These are phyloP conservation scores for Hydrotaea diabolus DNA, from an alignment of 2,888 invertebrate species.

Conservation along the genomic window DNA sequence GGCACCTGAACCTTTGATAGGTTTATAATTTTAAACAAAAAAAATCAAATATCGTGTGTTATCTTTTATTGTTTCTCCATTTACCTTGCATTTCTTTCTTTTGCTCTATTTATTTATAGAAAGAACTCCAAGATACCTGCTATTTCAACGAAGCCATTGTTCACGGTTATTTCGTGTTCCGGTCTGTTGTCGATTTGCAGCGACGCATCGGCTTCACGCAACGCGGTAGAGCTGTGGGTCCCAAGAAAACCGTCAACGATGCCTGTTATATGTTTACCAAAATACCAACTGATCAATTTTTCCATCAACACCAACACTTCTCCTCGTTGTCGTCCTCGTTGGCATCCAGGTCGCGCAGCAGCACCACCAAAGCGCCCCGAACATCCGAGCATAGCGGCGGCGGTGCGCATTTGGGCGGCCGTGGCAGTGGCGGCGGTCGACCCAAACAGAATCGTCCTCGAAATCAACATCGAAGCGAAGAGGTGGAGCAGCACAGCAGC, in stretches of 20 bases:
- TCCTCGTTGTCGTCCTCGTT: not conserved
- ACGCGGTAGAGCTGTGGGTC: constrained; percentile 80
- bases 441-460: constrained; percentile 51
- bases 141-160: constrained; percentile 80
- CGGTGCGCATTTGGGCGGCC: not conserved
- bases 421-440: constrained; percentile 59
- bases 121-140: constrained; percentile 80
- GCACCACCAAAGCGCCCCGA: constrained; percentile 59
- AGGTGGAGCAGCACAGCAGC: not conserved
- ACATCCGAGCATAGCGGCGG: constrained; percentile 10
- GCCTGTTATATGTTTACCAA: constrained; percentile 80
- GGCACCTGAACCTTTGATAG: constrained; percentile 13
- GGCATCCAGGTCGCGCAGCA: constrained; percentile 42
- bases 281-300: constrained; percentile 79
- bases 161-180: constrained; percentile 80
- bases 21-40: too few species aligned
- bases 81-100: not conserved
- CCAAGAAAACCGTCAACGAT: constrained; percentile 79
- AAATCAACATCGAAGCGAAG: constrained; percentile 29
- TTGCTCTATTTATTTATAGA: constrained; percentile 70
- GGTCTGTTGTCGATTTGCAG: constrained; percentile 79
- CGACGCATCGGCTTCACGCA: constrained; percentile 80
- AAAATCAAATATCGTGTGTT: constrained; percentile 28
- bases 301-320: constrained; percentile 74
- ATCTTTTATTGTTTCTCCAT: not conserved